Percentiles rank a stretch among this genome's conserved stretches.
Conservation (phyloP, 2,888 invertebrate genomes). For the Bruchidius siliquastri region DNA sequence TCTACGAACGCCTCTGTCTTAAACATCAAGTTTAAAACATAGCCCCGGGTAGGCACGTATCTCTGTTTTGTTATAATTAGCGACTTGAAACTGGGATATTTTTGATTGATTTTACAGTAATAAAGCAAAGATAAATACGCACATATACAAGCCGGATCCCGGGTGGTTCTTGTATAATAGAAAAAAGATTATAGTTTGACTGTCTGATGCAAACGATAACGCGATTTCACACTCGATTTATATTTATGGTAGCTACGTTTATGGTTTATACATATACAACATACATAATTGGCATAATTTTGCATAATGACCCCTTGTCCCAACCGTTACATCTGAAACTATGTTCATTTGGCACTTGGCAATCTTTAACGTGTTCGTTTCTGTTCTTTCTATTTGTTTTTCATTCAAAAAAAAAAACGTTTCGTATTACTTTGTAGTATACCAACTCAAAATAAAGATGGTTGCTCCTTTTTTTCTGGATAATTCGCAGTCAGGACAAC, state of each 20-base stretch:
- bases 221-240: background rate
- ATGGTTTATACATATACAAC: background rate
- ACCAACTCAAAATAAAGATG: too few relatives aligned
- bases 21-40: background rate
- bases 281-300: background rate
- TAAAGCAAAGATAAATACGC: background rate
- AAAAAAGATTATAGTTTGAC: background rate
- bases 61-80: background rate
- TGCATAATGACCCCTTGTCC: background rate
- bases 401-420: too few relatives aligned
- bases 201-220: background rate
- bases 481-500: too few relatives aligned
- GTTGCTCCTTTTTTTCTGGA: too few relatives aligned
- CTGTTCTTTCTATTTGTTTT: too few relatives aligned
- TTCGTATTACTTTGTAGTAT: too few relatives aligned
- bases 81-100: background rate
- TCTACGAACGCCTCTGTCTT: background rate
- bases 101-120: background rate
- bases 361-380: too few relatives aligned
- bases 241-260: background rate
- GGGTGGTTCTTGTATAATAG: background rate
- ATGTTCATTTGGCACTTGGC: background rate
- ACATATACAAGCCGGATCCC: background rate
- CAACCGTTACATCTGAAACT: background rate
- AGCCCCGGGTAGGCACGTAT: background rate